Evolutionary conservation across 2,113 vertebrate genomes (phyloP), one percentile per base, ranked within the genome.

Genomic region (Cariama cristata): DNA sequence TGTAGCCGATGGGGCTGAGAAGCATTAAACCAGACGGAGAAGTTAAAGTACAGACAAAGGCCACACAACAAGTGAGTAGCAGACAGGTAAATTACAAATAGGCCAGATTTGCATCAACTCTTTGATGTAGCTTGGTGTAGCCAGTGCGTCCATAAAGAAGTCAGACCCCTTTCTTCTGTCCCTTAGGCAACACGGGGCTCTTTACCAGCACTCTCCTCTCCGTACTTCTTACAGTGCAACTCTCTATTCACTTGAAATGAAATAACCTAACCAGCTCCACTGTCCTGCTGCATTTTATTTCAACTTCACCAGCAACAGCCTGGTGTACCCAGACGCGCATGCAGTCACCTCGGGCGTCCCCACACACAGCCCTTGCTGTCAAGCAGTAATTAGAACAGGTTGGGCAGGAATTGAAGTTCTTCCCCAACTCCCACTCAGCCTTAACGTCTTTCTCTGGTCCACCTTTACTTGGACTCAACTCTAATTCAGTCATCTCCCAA

Each of bases 241-340:
- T 16, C 69, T 13, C 42, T 9, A 1, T 7, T 33, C 38, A 1
- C 72, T 18, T 3, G 21, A 49, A 56, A 30, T 8, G 6, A 35
- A 60, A 30, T 4, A 30, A 33, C 13, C 55, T 4, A 4, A 40
- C 24, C 6, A 3, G 5, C 14, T 28, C 23, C 23, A 3, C n/a
- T 11, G n/a, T 9, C 63, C 27, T 50, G 7, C 40, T 3, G 35
- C 55, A 11, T 8, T 59, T 33, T 20, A 9, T 4, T 56, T 19
- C 40, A 68, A 5, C 62, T 3, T 5, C 91, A 22, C 6, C 68
- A 11, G 0, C 33, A 11, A 4, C 0, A n/a, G 2, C 74, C 21
- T 2, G 42, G 5, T 1, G 55, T 26, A 52, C n/a, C 50, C 52
- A 13, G 76, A 24, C 0, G 16, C 6, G 1, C 0, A 24, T 1